Base-by-base conservation (phyloP, 2,888 invertebrate species). In the Arctia plantaginis region DNA sequence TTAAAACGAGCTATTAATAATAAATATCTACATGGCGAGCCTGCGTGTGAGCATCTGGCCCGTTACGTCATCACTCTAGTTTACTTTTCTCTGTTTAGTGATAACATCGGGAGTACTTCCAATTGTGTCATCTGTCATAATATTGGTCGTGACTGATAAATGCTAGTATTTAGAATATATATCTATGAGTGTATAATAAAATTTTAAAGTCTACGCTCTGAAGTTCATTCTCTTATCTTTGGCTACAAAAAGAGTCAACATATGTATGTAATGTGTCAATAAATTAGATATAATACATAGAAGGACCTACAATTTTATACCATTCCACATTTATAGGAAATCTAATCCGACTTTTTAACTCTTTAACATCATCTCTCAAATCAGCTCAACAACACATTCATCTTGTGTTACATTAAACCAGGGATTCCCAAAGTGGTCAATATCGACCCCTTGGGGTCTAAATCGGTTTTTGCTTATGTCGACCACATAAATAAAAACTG, bases 11-110 rank as follows among this genome's bases (percentile, higher is more conserved):
- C 70, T 73, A 79, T 80, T 72, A 76, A 78, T 77, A 80, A 77
- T 77, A 76, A 74, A 75, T 71, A 73, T 65, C 47, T 44, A 73
- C 67, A 69, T 62, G 64, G 47, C 39, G 35, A 65, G 64, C 55
- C 71, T 76, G 79, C 80, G 80, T 67, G 66, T 71, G 78, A 79
- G 84, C 85, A 85, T 85, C 79, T 85, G 85, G 77, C 73, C 13
- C 18, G 73, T 87, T 84, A 85, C 85, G 86, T 86, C 82, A 83
- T 77, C 74, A 70, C 69, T 33, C 44, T 64, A 77, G 83, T 87
- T 86, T 83, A 81, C 80, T 83, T 83, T 80, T 82, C 78, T 80
- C 80, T 80, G 83, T 82, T 81, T 78, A 77, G 71, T 79, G 80
- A 84, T 84, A 85, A 75, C 35, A 69, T 77, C 77, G 80, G 81